Conservation (phyloP, 2,113 vertebrate species). For the Sapayoa aenigma region DNA sequence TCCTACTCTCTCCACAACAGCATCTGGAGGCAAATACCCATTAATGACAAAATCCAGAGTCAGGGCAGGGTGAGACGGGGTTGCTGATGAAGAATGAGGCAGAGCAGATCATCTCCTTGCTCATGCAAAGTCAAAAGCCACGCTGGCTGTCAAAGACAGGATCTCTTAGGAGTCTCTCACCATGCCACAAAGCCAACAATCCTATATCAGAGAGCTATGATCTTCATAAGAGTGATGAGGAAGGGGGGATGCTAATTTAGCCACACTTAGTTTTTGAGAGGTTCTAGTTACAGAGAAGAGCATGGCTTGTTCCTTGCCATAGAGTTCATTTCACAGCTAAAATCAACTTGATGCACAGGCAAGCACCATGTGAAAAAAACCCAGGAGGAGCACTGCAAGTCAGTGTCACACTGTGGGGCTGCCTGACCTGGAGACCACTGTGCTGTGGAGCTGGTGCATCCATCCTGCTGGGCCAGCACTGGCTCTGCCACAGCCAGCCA, state of each 20-base stretch:
- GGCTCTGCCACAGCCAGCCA: neutral
- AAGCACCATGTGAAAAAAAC: neutral
- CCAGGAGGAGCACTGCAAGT: neutral
- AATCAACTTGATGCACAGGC: neutral
- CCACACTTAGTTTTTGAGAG: neutral
- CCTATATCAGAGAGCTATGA: neutral
- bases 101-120: neutral
- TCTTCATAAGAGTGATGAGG: neutral
- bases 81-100: neutral
- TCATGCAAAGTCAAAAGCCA: neutral
- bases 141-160: neutral
- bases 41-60: neutral
- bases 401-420: neutral
- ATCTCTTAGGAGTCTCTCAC: neutral
- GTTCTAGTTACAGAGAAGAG: neutral
- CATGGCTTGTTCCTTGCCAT: neutral
- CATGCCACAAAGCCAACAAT: neutral
- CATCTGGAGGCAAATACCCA: neutral
- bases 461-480: accelerated
- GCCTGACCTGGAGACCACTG: accelerated
- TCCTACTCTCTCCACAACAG: neutral
- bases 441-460: neutral
- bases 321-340: neutral
- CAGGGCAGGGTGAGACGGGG: neutral
- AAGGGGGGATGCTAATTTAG: neutral